Evolutionary conservation across 1,140 invertebrate species (phyloP).

Genomic region (Spodoptera litura): DNA sequence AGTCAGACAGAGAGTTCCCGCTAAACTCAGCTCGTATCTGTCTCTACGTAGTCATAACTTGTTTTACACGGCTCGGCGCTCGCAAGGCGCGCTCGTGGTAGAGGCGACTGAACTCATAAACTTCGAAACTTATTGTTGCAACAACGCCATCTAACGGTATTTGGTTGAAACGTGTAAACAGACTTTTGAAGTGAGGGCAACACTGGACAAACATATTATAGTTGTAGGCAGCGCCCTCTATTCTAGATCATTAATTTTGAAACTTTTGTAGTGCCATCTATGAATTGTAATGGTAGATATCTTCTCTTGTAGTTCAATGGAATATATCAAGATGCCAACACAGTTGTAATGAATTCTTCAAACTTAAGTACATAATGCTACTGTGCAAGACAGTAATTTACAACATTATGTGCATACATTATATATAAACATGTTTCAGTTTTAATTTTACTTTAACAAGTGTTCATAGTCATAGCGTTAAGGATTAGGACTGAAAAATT

Average conservation of each 20-base stretch:
- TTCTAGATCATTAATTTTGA: conserved; percentile 16
- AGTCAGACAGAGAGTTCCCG: conserved; percentile 67
- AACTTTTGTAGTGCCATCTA: not conserved
- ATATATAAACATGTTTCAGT: not conserved
- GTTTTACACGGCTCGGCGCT: conserved; percentile 53
- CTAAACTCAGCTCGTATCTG: conserved; percentile 68
- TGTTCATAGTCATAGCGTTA: not conserved
- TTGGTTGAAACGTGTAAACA: not conserved
- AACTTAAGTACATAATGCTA: not conserved
- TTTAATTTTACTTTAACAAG: not conserved
- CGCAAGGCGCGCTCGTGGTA: conserved; percentile 50
- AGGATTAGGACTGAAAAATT: not conserved
- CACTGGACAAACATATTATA: not conserved
- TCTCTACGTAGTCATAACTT: conserved; percentile 66
- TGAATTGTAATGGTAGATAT: not conserved
- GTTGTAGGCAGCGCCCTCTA: conserved; percentile 25
- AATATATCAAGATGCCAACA: not conserved
- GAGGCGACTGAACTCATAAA: conserved; percentile 83
- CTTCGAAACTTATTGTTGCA: conserved; percentile 33
- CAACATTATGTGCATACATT: no score
- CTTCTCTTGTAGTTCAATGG: not conserved
- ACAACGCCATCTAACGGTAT: conserved; percentile 42
- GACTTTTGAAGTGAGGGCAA: not conserved
- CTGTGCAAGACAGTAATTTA: no score
- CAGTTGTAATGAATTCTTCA: not conserved